Evolutionary conservation across 2,797 vertebrate species (phyloP), one percentile per base, ranked within the genome.

Genomic region (Squalus acanthias): DNA sequence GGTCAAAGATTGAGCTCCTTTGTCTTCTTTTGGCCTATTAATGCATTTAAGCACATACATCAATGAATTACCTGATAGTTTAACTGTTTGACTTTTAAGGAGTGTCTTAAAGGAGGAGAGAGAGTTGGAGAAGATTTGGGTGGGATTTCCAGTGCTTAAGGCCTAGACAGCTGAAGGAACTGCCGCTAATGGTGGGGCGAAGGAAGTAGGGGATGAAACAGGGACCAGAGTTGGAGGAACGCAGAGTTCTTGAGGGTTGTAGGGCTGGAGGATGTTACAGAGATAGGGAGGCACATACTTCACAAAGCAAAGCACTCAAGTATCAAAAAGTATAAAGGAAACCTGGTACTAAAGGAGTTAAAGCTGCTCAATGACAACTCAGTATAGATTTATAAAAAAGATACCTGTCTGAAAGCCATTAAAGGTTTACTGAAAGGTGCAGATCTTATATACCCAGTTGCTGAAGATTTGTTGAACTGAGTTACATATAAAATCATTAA

Each of bases 1-100:
- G 39, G 79, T 85, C 13, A 85, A 22, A 46, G 4, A 46, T 0
- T 12, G 7, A 97, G 97, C 97, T 98, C 97, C 98, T 98, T 98
- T 98, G 97, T 97, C 97, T 98, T 97, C 98, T 98, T 98, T 98
- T 98, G 97, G 98, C 97, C 97, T 98, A 98, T 98, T 98, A 98
- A 98, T 98, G 98, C 97, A 97, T 98, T 98, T 98, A 98, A 98
- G 97, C 97, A 98, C 98, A 98, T 98, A 98, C 97, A 98, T 98
- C 98, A 98, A 97, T 96, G 97, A 98, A 97, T 98, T 97, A 98
- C 97, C 97, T 96, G 97, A 97, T 97, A 97, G 97, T 29, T 57
- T 95, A 46, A 95, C 74, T 50, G 94, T 97, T 97, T 97, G 96
- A 97, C 97, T 85, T 85, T 85, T 6, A 85, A 85, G 70, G 70